Percentiles rank a stretch among this genome's conserved stretches.
Evolutionary conservation across 2,797 vertebrate species (phyloP).

Genomic region (Dromococcyx pavoninus): DNA sequence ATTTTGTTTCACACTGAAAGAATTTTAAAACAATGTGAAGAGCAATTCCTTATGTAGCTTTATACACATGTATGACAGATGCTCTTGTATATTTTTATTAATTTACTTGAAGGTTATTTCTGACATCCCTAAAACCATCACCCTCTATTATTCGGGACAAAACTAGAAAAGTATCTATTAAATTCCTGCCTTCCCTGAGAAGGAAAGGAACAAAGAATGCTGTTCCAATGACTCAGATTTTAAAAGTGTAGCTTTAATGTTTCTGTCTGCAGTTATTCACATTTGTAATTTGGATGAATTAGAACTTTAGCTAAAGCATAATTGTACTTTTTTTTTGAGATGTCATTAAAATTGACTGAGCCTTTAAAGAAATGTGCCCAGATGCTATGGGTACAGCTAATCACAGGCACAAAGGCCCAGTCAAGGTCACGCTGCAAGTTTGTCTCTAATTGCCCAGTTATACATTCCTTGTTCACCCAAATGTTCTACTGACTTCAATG

Average conservation of each 20-base stretch:
- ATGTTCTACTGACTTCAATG: conserved; percentile 53
- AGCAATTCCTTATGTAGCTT: neutral
- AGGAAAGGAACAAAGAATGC: neutral
- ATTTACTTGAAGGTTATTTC: neutral
- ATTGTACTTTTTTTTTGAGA: neutral
- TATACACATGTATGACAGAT: neutral
- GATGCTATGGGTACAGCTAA: conserved; percentile 49
- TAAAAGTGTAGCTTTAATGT: neutral
- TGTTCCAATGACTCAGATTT: neutral
- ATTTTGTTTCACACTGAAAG: neutral
- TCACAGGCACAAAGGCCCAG: conserved; percentile 57
- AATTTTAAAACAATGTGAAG: neutral
- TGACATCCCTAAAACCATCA: neutral
- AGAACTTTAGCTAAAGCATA: neutral
- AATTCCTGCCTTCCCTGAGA: neutral
- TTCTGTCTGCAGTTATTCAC: neutral
- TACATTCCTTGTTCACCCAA: conserved; percentile 58
- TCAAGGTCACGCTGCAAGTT: conserved; percentile 62
- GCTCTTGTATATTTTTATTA: neutral
- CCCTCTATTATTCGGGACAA: neutral
- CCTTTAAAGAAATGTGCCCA: conserved; percentile 48
- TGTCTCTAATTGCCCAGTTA: conserved; percentile 59
- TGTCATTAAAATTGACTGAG: conserved; percentile 12
- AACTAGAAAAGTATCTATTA: neutral
- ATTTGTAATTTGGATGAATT: neutral